Conservation (phyloP, 2,888 invertebrate genomes). For the Sturmia bella region DNA sequence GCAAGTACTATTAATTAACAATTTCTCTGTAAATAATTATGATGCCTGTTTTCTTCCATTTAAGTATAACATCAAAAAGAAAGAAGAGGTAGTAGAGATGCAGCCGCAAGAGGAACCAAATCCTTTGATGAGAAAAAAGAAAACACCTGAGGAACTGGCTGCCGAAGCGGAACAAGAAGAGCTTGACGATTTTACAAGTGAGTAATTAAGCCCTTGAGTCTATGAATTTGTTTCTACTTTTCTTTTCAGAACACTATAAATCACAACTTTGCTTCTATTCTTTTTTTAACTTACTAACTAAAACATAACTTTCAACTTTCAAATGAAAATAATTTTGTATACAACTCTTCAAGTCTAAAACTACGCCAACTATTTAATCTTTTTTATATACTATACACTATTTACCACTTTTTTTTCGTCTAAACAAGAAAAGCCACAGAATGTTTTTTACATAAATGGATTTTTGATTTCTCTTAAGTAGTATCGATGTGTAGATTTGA, state of each 20-base stretch:
- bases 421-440: conserved; percentile 12
- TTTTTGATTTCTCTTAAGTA: conserved; percentile 6
- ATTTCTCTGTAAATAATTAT: background rate
- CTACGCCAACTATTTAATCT: conserved; percentile 30
- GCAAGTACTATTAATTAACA: no score
- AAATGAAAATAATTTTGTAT: background rate
- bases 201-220: conserved; percentile 79
- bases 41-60: conserved; percentile 73
- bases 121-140: conserved; percentile 98
- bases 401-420: background rate
- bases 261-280: conserved; percentile 28
- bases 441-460: conserved; percentile 32
- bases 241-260: conserved; percentile 60
- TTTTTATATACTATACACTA: background rate
- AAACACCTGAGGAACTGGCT: conserved; percentile 98
- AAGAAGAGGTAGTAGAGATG: conserved; percentile 92
- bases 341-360: conserved; percentile 10
- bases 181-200: conserved; percentile 98
- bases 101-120: conserved; percentile 93
- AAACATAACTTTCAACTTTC: conserved; percentile 11
- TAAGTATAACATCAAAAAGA: conserved; percentile 99
- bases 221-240: conserved; percentile 36
- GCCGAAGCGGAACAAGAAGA: conserved; percentile 97
- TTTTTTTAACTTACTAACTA: conserved; percentile 11
- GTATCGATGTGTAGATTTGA: conserved; percentile 41